Evolutionary conservation across 1,140 invertebrate species (phyloP), one percentile per base, ranked within the genome.

Genomic region (Drosophila mauritiana): DNA sequence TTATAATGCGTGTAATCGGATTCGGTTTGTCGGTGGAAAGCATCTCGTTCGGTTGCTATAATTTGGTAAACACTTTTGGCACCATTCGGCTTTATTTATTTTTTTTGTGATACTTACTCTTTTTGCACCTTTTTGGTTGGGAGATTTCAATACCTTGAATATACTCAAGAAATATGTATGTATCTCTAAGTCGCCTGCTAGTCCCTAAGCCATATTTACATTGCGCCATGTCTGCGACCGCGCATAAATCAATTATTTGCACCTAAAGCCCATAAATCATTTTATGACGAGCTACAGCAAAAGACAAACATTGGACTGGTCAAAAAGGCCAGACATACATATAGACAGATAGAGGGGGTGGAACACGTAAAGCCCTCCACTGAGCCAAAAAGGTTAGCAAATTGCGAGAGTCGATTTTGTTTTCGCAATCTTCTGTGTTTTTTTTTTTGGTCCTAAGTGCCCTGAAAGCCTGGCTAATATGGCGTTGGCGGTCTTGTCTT

Each of bases 241-340:
- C 42, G 63, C 81, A 86, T 85, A 85, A 85, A 85, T 85, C 81
- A 85, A 85, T 85, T 85, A 85, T 86, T 85, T 85, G 82, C 81
- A 85, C 78, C 81, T 74, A 65, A 49, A 40, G 52, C 82, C 55
- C 74, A 86, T 86, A 86, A 86, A 86, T 86, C 82, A 86, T 54
- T 72, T 70, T 67, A 64, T 82, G 78, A 85, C 69, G 73, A 81
- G 67, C 55, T 15, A 80, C 70, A 80, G 62, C 34, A 52, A 78
- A 80, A 72, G 69, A 42, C 80, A 62, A 78, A 78, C 80, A 78
- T 81, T 72, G 55, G 78, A 76, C 59, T 79, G 80, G 80, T 79
- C 80, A 84, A 67, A 62, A 68, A 17, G 46, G 54, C 43, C 48
- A 37, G 53, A 69, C 64, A 48, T 31, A 69, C 64, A 48, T 31